Evolutionary conservation across 2,888 invertebrate genomes (phyloP), one percentile per base, ranked within the genome.

Genomic region (Melieria picta): DNA sequence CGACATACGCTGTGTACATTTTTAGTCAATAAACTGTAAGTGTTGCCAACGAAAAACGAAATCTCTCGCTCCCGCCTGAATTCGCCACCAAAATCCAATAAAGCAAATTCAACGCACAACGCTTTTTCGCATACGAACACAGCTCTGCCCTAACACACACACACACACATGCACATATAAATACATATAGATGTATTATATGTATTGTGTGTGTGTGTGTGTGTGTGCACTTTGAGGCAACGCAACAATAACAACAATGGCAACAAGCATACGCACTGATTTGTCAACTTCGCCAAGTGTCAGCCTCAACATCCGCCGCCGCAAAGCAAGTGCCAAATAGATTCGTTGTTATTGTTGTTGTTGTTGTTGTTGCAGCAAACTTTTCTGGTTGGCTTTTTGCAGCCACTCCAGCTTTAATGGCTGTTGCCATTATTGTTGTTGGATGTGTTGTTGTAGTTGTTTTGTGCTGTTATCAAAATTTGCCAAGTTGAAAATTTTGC

Each of bases 301-400:
- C 58, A 11, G 45, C 16, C 57, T 57, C 5, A 16, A 16, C 30
- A 57, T 4, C 57, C 13, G 5, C 9, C 16, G 9, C 13, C 10
- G 57, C 16, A 10, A 52, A 71, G 45, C 75, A 73, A 78, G 80
- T 79, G 79, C 79, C 81, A 80, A 81, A 81, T 80, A 81, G 79
- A 81, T 79, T 81, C 79, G 79, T 78, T 70, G 55, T 68, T 60
- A 63, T 42, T 81, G 78, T 73, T 76, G 76, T 76, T 81, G 78
- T 73, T 76, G 76, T 76, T 79, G 80, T 79, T 81, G 79, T 76
- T 80, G 65, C 62, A n/a, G 76, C 79, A 81, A 80, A 50, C 7
- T 78, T 81, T 80, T 80, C 75, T 80, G 81, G 80, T 80, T 80
- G 81, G 79, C 80, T 81, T 81, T 81, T 81, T 81, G 30, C 30